Percentiles rank a stretch among this genome's conserved stretches.
These are phyloP conservation scores for Anoplophora glabripennis DNA, from an alignment of 1,140 invertebrate genomes.

Conservation along the genomic window DNA sequence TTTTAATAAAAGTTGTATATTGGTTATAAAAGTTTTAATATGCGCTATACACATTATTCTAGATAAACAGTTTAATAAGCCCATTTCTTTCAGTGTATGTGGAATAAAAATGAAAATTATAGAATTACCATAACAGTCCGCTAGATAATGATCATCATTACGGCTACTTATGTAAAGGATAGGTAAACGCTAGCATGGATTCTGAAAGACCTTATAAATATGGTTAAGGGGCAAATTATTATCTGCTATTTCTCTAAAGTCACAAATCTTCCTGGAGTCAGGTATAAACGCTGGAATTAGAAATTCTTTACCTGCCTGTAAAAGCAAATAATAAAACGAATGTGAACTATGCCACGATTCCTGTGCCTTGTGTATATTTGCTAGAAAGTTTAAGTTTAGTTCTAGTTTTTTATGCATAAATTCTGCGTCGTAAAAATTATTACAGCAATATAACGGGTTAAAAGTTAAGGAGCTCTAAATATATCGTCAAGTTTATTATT, in stretches of 20 bases:
- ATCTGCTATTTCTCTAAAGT: slow-evolving; percentile 20
- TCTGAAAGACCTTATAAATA: slow-evolving; percentile 17
- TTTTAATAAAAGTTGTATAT: too few species aligned
- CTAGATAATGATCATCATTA: slow-evolving; percentile 24
- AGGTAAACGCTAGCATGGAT: slow-evolving; percentile 8
- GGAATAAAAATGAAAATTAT: slow-evolving; percentile 3
- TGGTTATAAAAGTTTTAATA: too few species aligned
- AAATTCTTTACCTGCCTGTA: slow-evolving; percentile 21
- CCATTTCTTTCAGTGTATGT: not conserved
- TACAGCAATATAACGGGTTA: too few species aligned
- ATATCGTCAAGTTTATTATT: too few species aligned
- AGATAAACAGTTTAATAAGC: too few species aligned
- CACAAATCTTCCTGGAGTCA: slow-evolving; percentile 16
- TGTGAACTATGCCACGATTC: slow-evolving; percentile 16
- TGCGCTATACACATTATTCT: too few species aligned
- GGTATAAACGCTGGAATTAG: slow-evolving; percentile 9
- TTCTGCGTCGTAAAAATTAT: too few species aligned
- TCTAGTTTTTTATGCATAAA: too few species aligned
- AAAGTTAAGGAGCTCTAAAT: too few species aligned
- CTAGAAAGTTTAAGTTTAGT: slow-evolving; percentile 15
- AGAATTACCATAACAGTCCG: slow-evolving; percentile 18
- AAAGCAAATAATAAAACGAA: slow-evolving; percentile 9
- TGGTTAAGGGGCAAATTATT: slow-evolving; percentile 23
- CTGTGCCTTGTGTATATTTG: not conserved
- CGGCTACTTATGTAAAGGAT: slow-evolving; percentile 15